Evolutionary conservation across 2,888 invertebrate species (phyloP), one percentile per base, ranked within the genome.

Genomic region (Ophion ellenae): DNA sequence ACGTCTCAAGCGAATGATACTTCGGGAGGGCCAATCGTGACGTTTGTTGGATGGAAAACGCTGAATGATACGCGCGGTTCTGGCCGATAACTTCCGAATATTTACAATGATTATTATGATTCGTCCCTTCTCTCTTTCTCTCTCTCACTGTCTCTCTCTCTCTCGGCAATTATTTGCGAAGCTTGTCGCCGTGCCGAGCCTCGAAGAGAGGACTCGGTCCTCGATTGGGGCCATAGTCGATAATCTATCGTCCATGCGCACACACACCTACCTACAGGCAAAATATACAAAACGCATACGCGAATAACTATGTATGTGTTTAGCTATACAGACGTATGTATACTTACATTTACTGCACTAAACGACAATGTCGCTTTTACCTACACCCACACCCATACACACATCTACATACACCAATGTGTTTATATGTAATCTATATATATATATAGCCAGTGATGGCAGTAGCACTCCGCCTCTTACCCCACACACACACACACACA

Each of bases 211-310:
- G 77, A 85, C 81, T 85, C 74, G 81, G 77, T 81, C 67, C 85
- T 74, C 81, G 77, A 85, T 85, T 81, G 77, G 85, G 85, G 85
- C 81, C 85, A 85, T 81, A 81, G 78, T 74, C 85, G 85, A 85
- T 85, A 85, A 85, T 85, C 81, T 85, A 85, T 85, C 78, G 85
- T 32, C 74, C 74, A 61, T 81, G 14, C 76, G 66, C 64, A 77
- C 78, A 83, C 17, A 73, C 61, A 71, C 70, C 28, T 45, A 61
- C 47, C 2, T n/a, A 32, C 32, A 32, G 17, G 7, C 47, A 17
- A 64, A 17, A 32, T 74, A 45, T 20, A 45, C 6, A 28, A 61
- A 74, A 14, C 47, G 3, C 47, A 47, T 47, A 47, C 59, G 63
- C 75, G 71, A 47, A 81, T 66, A 73, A 67, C 2, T 28, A 14